These are phyloP conservation scores for Choristoneura rosaceana DNA, from an alignment of 2,888 invertebrate genomes.

Conservation along the genomic window DNA sequence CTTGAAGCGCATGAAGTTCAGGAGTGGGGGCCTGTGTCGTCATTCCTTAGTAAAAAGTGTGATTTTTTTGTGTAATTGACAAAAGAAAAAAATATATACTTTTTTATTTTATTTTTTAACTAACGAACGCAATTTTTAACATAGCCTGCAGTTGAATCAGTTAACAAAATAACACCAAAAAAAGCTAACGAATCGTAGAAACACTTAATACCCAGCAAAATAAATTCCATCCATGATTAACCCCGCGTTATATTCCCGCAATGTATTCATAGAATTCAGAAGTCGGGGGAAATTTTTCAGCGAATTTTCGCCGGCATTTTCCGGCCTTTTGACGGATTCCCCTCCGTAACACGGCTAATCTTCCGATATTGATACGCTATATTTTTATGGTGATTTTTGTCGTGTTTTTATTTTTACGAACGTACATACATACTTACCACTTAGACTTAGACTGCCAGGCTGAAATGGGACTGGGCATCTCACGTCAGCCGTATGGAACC, in stretches of 20 bases:
- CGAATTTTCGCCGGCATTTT: conserved; percentile 38
- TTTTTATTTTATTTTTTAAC: no score
- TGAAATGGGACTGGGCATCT: no score
- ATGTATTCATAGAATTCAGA: conserved; percentile 42
- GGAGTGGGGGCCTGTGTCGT: no score
- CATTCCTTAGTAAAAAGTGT: no score
- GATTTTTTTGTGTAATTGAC: no score
- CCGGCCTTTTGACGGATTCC: conserved; percentile 40
- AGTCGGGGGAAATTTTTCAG: conserved; percentile 35
- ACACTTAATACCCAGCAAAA: conserved; percentile 38
- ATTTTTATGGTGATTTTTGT: conserved; percentile 16
- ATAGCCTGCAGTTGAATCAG: neutral
- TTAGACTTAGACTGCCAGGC: no score
- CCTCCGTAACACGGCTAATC: conserved; percentile 43
- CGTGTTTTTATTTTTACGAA: conserved; percentile 30
- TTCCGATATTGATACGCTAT: conserved; percentile 42
- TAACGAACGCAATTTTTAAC: no score
- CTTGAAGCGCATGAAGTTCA: no score
- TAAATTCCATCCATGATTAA: conserved; percentile 42
- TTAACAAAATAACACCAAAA: conserved; percentile 3
- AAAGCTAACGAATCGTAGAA: conserved; percentile 28
- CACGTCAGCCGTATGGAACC: no score
- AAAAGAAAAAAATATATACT: no score
- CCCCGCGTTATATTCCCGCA: conserved; percentile 36
- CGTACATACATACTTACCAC: no score